phyloP scores from a whole-genome alignment of 2,888 invertebrate species.

The Plebejus argus region DNA sequence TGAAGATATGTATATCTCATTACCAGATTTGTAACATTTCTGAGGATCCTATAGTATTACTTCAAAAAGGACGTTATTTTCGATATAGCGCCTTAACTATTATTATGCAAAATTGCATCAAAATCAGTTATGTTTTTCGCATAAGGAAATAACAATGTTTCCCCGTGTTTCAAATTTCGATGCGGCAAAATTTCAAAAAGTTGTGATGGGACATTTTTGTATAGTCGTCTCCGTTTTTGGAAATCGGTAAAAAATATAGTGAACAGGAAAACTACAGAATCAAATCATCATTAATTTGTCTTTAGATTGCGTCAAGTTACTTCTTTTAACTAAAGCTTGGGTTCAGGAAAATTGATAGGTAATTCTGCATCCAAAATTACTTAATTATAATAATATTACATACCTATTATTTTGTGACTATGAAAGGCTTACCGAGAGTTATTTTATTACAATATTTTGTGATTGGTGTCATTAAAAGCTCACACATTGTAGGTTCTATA shows the following conservation, averaged over 20 bases:
- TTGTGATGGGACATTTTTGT: not conserved
- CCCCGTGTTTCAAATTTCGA: not conserved
- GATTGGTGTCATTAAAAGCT: not conserved
- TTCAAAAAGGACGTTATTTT: no score
- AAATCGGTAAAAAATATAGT: not conserved
- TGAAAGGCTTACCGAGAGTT: no score
- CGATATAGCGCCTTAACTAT: no score
- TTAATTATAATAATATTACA: not conserved
- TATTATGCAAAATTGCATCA: no score
- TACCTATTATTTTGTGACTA: no score
- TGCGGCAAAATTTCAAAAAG: not conserved
- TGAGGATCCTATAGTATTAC: no score
- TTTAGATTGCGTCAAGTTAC: constrained; percentile 50
- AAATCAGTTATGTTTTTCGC: no score
- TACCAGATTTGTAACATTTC: no score
- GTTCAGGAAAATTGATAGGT: not conserved
- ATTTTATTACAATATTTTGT: no score
- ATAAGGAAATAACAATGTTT: no score
- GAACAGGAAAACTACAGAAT: constrained; percentile 11
- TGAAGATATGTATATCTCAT: no score
- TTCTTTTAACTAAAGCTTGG: not conserved
- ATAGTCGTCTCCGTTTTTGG: not conserved
- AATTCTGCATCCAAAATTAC: not conserved
- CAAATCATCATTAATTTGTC: constrained; percentile 70
- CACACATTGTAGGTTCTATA: no score